Base-by-base conservation (phyloP, 1,140 invertebrate genomes). In the Pinna nobilis region DNA sequence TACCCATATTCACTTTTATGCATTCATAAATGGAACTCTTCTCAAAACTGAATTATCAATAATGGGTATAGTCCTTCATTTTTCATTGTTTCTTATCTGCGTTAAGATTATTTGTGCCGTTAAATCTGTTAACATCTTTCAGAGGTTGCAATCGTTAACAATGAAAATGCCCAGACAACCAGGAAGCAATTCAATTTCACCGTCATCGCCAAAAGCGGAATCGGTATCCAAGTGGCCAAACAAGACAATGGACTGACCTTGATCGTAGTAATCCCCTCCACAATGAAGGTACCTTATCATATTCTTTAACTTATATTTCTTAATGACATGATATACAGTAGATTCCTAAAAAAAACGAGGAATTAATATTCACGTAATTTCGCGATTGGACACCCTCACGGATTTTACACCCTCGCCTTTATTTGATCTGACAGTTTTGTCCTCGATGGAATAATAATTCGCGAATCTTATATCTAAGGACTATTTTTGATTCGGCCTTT, bases 151-250 rank as follows among this genome's bases (percentile, higher is more conserved):
- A 60, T 86, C 23, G 72, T 83, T 0, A 82, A 83, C 55, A 77
- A 72, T 23, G 59, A 72, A 3, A 15, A 64, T 1, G 11, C 1
- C 3, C 18, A 15, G 32, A 63, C 44, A 68, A 69, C 51, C 9
- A 25, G 59, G 7, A 72, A 60, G 23, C 33, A 83, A 65, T 75
- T 75, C 7, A 86, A 86, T 70, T 84, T 84, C 59, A 86, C 83
- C 6, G 55, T 85, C 1, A 53, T 83, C 4, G 55, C 82, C 23
- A 74, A 75, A 15, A 73, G 72, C 66, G 76, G 81, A 15, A 60
- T 85, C 13, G 83, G 82, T 1, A 67, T 85, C 9, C 76, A 80
- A 44, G 74, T 85, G 18, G 76, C 77, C 6, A 80, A 66, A 1
- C 32, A 50, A 25, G 61, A 66, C 39, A 44, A 75, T 13, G 65